Evolutionary conservation across 2,888 invertebrate genomes (phyloP), one percentile per base, ranked within the genome.

Genomic region (Chelonus formosanus): DNA sequence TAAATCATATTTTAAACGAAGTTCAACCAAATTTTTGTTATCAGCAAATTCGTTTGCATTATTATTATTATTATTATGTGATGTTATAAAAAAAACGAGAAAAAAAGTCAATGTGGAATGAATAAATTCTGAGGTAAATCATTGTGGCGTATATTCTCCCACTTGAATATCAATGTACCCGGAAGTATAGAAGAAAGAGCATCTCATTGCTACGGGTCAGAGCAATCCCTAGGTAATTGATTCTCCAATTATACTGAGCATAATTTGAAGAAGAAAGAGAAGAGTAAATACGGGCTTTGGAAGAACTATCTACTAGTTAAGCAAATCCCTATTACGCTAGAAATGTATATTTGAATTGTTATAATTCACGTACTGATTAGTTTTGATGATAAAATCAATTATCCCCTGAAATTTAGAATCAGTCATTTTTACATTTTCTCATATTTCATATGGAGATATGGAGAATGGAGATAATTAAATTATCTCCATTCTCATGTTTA

Each of bases 111-210:
- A 52, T 34, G 52, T 4, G n/a, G n/a, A 55, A 66, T 48, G 36
- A 35, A 55, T 55, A 55, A 36, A 40, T 55, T 55, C n/a, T 36
- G 36, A 7, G 67, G 73, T 73, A 75, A 79, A 78, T 76, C 76
- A 75, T 72, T 70, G 71, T 72, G 72, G 71, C 74, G 74, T 75
- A 75, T 20, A 52, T 7, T 55, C 71, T 74, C 63, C 77, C 74
- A 73, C 74, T 77, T 76, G 76, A 79, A 79, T 78, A 78, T 79
- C 77, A 79, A 79, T 79, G 76, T 67, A 65, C 67, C 74, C 70
- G 75, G 73, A 76, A 78, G 69, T 71, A 63, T 65, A 68, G 65
- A 68, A 68, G 70, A 70, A 63, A 32, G 52, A 32, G 52, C 32
- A 52, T 52, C 31, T 52, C 52, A 32, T 52, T 31, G 8, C 8